These are phyloP conservation scores for Panulirus ornatus DNA, from an alignment of 1,140 invertebrate species.

Conservation along the genomic window DNA sequence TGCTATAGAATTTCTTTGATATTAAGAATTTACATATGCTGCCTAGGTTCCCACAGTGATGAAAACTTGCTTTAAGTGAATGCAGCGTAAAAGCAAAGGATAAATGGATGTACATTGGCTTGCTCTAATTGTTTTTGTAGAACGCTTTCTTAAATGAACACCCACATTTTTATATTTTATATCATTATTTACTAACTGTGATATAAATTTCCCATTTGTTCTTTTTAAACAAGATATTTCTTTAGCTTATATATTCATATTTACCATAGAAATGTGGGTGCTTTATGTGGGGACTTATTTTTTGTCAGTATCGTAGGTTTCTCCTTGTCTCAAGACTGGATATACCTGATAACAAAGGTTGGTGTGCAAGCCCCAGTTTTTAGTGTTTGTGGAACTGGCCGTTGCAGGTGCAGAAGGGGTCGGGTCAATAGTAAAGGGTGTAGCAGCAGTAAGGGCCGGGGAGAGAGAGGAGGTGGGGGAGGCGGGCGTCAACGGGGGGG, in stretches of 20 bases:
- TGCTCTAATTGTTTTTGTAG: too few species aligned
- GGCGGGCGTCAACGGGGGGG: slow-evolving; percentile 63
- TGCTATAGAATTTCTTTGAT: too few species aligned
- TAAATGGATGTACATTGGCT: too few species aligned
- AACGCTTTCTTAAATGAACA: too few species aligned
- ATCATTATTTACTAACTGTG: too few species aligned
- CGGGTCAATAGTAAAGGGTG: slow-evolving; percentile 70
- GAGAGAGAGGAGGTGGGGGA: slow-evolving; percentile 55
- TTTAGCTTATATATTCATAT: background rate
- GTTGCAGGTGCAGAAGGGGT: slow-evolving; percentile 73
- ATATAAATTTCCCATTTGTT: too few species aligned
- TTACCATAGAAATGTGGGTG: background rate
- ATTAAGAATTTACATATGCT: too few species aligned
- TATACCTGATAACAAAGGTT: background rate
- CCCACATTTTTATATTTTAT: too few species aligned
- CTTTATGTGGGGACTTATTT: background rate
- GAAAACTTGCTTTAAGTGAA: too few species aligned
- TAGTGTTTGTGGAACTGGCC: slow-evolving; percentile 46
- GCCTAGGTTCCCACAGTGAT: too few species aligned
- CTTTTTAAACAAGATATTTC: too few species aligned
- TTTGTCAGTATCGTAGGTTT: background rate
- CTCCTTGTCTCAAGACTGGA: background rate
- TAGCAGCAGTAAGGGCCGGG: slow-evolving; percentile 73
- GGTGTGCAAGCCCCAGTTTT: slow-evolving; percentile 7
- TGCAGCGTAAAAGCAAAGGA: too few species aligned